phyloP scores from a whole-genome alignment of 1,140 invertebrate genomes.

The Dryas iulia region DNA sequence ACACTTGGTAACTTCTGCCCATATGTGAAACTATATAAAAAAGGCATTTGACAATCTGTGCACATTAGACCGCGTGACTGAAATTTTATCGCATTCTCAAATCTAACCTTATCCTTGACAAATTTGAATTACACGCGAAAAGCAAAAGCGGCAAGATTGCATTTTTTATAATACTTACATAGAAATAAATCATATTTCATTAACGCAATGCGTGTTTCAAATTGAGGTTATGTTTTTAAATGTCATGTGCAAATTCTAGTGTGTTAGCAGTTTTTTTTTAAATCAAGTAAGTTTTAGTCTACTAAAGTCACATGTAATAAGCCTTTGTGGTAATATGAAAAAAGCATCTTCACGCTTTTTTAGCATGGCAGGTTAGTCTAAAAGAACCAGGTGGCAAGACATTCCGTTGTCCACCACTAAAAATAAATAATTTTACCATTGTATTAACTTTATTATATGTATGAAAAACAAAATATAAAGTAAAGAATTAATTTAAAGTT shows the following conservation, averaged over 20 bases:
- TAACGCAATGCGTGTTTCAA: neutral
- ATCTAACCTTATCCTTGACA: constrained; percentile 12
- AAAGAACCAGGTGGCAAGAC: too few species aligned
- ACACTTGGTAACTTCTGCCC: neutral
- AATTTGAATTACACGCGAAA: constrained; percentile 2
- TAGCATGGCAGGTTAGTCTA: too few species aligned
- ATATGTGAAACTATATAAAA: neutral
- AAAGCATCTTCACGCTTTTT: too few species aligned
- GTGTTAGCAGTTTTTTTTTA: neutral
- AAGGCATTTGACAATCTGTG: neutral
- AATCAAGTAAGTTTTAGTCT: neutral
- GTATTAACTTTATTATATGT: neutral
- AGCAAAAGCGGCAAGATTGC: neutral
- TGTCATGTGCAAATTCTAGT: neutral
- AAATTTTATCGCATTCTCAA: neutral
- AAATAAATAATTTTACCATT: too few species aligned
- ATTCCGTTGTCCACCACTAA: too few species aligned
- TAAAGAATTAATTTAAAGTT: neutral
- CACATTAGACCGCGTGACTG: constrained; percentile 3
- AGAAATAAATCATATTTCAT: neutral
- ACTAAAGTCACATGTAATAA: too few species aligned
- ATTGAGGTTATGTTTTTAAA: neutral
- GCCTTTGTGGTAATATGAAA: too few species aligned
- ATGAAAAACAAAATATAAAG: neutral
- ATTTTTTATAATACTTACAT: neutral